Evolutionary conservation across 2,797 vertebrate species (phyloP).

Genomic region (Dallia pectoralis): DNA sequence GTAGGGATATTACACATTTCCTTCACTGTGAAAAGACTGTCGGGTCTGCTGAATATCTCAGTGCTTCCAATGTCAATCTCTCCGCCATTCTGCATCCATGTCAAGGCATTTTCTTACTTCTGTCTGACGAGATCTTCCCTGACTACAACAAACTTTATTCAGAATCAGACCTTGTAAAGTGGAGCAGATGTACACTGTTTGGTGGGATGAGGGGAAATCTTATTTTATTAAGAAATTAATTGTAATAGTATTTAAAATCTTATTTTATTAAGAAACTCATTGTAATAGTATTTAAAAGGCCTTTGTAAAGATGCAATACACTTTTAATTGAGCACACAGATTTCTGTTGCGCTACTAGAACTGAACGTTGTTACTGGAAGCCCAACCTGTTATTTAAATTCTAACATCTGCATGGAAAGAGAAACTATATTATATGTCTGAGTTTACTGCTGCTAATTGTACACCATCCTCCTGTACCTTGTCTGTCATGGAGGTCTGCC

Average conservation of each 20-base stretch:
- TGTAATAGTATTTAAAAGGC: not conserved
- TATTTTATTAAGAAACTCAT: not conserved
- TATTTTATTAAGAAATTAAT: not conserved
- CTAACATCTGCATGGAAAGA: not conserved
- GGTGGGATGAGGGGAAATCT: not conserved
- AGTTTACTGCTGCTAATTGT: slow-evolving; percentile 59
- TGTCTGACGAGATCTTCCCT: slow-evolving; percentile 61
- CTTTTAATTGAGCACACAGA: not conserved
- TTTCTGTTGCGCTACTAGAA: not conserved
- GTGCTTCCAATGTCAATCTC: slow-evolving; percentile 60
- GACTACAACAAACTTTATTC: slow-evolving; percentile 45
- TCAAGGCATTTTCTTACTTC: slow-evolving; percentile 50
- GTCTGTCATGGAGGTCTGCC: slow-evolving; percentile 57
- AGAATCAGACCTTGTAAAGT: slow-evolving; percentile 45
- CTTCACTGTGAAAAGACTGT: slow-evolving; percentile 46
- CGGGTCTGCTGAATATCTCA: slow-evolving; percentile 54
- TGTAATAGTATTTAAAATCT: not conserved
- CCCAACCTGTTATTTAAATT: not conserved
- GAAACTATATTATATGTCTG: slow-evolving; percentile 28
- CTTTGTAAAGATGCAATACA: not conserved
- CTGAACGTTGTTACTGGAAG: not conserved
- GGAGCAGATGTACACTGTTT: not conserved
- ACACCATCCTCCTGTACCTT: slow-evolving; percentile 50
- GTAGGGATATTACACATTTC: slow-evolving; percentile 22
- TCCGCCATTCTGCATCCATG: slow-evolving; percentile 54